These are phyloP conservation scores for Rynchops niger DNA, from an alignment of 2,113 vertebrate species.

Conservation along the genomic window DNA sequence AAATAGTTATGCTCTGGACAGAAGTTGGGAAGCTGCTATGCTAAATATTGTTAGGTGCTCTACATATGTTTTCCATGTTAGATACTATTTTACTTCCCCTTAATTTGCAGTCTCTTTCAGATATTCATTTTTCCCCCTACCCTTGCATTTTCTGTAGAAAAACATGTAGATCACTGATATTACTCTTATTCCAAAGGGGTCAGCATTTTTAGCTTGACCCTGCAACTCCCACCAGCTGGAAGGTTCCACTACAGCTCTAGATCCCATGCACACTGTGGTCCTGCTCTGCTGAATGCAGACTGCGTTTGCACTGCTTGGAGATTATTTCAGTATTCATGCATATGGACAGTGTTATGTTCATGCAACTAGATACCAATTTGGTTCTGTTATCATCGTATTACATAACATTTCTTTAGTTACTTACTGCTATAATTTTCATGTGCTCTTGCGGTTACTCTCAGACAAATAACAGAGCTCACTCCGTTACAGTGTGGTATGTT, in stretches of 20 bases:
- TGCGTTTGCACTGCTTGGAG: neutral
- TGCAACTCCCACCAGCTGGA: neutral
- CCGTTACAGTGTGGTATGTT: neutral
- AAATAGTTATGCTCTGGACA: neutral
- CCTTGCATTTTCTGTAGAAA: neutral
- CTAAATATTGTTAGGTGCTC: neutral
- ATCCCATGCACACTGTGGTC: neutral
- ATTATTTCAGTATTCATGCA: neutral
- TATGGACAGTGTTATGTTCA: neutral
- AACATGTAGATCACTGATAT: neutral
- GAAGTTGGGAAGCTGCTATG: neutral
- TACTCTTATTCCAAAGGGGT: neutral
- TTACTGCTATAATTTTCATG: accelerated
- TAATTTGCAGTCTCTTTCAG: neutral
- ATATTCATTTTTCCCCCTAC: neutral
- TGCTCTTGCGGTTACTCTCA: neutral
- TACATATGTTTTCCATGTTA: neutral
- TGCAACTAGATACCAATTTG: neutral
- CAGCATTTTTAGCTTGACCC: neutral
- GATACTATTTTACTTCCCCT: neutral
- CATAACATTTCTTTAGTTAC: neutral
- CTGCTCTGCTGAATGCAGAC: neutral
- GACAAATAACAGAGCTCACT: neutral
- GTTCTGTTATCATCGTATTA: neutral
- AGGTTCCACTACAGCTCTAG: neutral